Conservation (phyloP, 1,140 invertebrate species). For the Trachymyrmex cornetzi region DNA sequence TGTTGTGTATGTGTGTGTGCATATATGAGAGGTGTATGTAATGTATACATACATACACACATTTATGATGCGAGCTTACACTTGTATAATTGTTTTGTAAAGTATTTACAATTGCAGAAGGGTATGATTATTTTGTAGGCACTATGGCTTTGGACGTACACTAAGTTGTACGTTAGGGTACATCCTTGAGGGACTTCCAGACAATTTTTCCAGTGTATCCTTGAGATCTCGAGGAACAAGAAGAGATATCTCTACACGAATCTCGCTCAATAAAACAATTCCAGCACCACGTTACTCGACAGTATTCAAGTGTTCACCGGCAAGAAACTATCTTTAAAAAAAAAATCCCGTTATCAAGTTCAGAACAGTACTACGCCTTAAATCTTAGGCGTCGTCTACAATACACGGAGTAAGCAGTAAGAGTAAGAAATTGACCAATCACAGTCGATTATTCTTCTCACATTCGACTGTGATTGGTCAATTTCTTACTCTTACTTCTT, state of each 20-base stretch:
- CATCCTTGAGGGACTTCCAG: constrained; percentile 84
- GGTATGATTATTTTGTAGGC: constrained; percentile 86
- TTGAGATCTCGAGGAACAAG: constrained; percentile 67
- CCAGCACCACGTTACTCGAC: constrained; percentile 20
- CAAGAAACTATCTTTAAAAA: constrained; percentile 76
- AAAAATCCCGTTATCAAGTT: constrained; percentile 82
- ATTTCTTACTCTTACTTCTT: no score
- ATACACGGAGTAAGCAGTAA: no score
- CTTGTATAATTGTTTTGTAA: constrained; percentile 78
- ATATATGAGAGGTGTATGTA: constrained; percentile 60
- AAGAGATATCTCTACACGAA: constrained; percentile 27
- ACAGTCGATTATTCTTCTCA: no score
- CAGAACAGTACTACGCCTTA: constrained; percentile 81
- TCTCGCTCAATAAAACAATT: constrained; percentile 36
- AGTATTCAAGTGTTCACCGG: constrained; percentile 55
- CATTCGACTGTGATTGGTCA: no score
- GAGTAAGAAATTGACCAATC: no score
- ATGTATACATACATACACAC: constrained; percentile 64
- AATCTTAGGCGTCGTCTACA: no score
- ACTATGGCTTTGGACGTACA: constrained; percentile 87
- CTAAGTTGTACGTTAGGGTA: constrained; percentile 86
- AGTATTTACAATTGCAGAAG: constrained; percentile 86
- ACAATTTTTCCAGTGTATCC: constrained; percentile 59
- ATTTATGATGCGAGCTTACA: constrained; percentile 73
- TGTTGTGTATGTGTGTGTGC: not conserved